Evolutionary conservation across 1,140 invertebrate species (phyloP), one percentile per base, ranked within the genome.

Genomic region (Druon quercuslanigerum): DNA sequence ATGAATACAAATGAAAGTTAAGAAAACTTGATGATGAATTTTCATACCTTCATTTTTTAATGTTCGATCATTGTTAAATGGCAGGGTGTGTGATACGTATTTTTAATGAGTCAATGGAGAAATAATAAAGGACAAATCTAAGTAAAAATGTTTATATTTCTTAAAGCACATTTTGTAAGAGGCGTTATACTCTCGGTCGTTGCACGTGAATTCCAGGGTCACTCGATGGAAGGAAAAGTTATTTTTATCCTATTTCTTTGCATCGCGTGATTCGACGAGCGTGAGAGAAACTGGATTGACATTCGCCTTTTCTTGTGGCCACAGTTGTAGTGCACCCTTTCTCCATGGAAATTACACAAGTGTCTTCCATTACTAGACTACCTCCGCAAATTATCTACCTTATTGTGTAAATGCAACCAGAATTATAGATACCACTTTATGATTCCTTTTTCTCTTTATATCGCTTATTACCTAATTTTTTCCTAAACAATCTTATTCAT

Each of bases 201-300:
- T 66, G 60, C 60, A 40, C 60, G 60, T 66, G 40, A 66, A 66
- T 66, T 66, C 60, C 60, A 66, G 60, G 60, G 60, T 66, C 60
- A 66, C 60, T 54, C 17, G 52, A 40, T 51, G 72, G 72, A 54
- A 56, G 51, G n/a, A 50, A 54, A 74, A 50, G 12, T 52, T 74
- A 50, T 50, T 50, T 76, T 72, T 76, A 76, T 76, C 70, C 51
- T 51, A 33, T 76, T 76, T 40, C 75, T 25, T 40, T 16, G 75
- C 33, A 76, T 76, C 75, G 75, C 75, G 75, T 76, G 66, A 76
- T 76, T 52, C 54, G 33, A 25, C 33, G 33, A 76, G 70, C 56
- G 46, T 74, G 73, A 66, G 70, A 66, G 52, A 72, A 33, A 72
- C 20, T 20, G 66, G 70, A 76, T 76, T 76, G 74, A 76, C 74